Percentiles rank a stretch among this genome's conserved stretches.
Conservation (phyloP, 2,888 invertebrate genomes). For the Atethmia centrago region DNA sequence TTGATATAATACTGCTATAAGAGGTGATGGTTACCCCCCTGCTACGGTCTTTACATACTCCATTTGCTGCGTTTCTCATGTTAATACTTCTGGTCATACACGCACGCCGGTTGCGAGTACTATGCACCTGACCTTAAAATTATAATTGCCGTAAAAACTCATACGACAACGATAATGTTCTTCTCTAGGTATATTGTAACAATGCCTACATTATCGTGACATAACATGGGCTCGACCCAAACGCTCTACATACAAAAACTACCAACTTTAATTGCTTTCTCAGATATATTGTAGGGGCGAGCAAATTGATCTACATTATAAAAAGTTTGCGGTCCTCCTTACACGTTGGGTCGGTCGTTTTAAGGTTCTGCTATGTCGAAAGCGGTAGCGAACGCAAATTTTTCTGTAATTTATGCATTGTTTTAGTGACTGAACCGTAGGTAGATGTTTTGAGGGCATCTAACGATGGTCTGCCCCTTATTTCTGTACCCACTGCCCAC, state of each 20-base stretch:
- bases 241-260: conserved; percentile 44
- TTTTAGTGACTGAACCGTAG: not conserved
- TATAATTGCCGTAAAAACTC: too few relatives aligned
- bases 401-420: not conserved
- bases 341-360: conserved; percentile 38
- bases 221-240: conserved; percentile 13
- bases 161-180: not conserved
- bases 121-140: too few relatives aligned
- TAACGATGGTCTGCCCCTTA: not conserved
- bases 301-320: conserved; percentile 61
- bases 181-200: conserved; percentile 8
- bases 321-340: conserved; percentile 55
- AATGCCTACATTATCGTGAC: conserved; percentile 7
- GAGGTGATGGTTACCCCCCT: too few relatives aligned
- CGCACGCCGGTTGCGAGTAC: too few relatives aligned
- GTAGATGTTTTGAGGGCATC: not conserved
- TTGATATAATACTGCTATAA: too few relatives aligned
- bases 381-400: conserved; percentile 4
- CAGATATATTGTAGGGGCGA: conserved; percentile 60
- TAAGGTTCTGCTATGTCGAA: conserved; percentile 14
- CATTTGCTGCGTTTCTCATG: too few relatives aligned
- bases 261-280: conserved; percentile 60
- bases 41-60: too few relatives aligned
- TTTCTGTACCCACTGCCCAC: not conserved
- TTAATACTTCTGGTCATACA: too few relatives aligned